Evolutionary conservation across 92 coral and sea anemone species (phyloP), one percentile per base, ranked within the genome.

Genomic region (Phenganax stokvisi): DNA sequence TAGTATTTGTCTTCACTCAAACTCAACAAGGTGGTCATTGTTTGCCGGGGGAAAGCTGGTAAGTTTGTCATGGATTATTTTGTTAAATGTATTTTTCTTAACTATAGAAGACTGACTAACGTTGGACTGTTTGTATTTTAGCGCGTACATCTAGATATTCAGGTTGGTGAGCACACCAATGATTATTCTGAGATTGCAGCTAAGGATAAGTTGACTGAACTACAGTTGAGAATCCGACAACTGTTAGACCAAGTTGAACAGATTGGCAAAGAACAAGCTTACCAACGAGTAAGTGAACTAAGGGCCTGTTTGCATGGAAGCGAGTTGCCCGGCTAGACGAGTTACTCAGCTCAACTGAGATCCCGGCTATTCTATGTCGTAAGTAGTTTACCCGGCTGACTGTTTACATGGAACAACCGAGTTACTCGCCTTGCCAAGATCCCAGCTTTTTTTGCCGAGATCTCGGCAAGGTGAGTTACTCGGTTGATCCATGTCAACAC

Each of bases 1-100:
- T 80, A 84, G 90, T 25, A 96, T 96, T 58, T 96, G 99, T 73
- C 78, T 96, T 56, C 99, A 96, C 71, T 96, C 99, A 0, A 96
- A 96, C 87, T 96, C 99, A 27, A 96, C 99, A 20, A 84, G 96
- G 44, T 96, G 99, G 97, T 96, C 99, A 0, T 82, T 96, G 55
- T 96, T 96, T 96, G 92, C 99, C 57, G 99, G 99, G 52, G 99
- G 99, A 79, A 85, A 87, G 68, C 87, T 96, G 92, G 99, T 96
- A 86, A 73, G 98, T 85, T 11, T 27, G 29, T n/a, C 44, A 11
- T n/a, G 27, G 47, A 29, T 27, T 51, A 10, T 17, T 0, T 11
- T 11, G 25, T 65, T 10, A 16, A 28, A 16, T 28, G 68, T 66
- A 6, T 47, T 60, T 12, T 37, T 58, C 13, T 51, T 27, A 6